Percentiles rank a stretch among this genome's conserved stretches.
Conservation (phyloP, 2,888 invertebrate genomes). For the Diarsia brunnea region DNA sequence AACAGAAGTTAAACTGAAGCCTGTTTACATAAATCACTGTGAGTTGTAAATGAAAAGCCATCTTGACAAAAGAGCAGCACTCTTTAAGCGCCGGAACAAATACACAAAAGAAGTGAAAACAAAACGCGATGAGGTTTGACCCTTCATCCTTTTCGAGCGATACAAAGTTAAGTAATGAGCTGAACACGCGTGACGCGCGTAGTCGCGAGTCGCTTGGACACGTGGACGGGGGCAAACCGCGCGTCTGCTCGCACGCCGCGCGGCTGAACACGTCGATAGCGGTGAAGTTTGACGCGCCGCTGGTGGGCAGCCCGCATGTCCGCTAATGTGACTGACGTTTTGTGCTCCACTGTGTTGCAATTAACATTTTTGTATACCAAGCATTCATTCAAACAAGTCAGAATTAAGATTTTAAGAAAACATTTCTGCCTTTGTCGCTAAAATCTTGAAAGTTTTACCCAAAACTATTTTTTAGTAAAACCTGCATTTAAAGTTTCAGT, state of each 20-base stretch:
- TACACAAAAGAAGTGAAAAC: slow-evolving; percentile 41
- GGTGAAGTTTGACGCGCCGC: slow-evolving; percentile 40
- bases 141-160: slow-evolving; percentile 43
- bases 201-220: background rate
- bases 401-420: background rate
- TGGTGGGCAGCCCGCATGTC: background rate
- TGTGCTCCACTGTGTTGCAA: slow-evolving; percentile 5
- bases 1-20: background rate
- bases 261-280: slow-evolving; percentile 65
- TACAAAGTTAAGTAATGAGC: slow-evolving; percentile 65
- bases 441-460: background rate
- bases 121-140: slow-evolving; percentile 40
- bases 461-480: background rate
- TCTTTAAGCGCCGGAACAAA: slow-evolving; percentile 24
- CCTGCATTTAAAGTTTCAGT: background rate
- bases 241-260: slow-evolving; percentile 37
- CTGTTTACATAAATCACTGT: background rate
- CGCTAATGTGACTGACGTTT: slow-evolving; percentile 13
- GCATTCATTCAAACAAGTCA: background rate
- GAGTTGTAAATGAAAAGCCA: slow-evolving; percentile 16
- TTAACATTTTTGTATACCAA: slow-evolving; percentile 9
- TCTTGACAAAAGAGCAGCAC: slow-evolving; percentile 19
- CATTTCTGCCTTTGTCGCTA: background rate
- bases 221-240: background rate
- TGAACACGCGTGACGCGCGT: slow-evolving; percentile 35